A percentile compares a stretch with the other conserved stretches of the same genome.
Conservation (phyloP, 2,797 vertebrate species). For the Crax fasciolata region DNA sequence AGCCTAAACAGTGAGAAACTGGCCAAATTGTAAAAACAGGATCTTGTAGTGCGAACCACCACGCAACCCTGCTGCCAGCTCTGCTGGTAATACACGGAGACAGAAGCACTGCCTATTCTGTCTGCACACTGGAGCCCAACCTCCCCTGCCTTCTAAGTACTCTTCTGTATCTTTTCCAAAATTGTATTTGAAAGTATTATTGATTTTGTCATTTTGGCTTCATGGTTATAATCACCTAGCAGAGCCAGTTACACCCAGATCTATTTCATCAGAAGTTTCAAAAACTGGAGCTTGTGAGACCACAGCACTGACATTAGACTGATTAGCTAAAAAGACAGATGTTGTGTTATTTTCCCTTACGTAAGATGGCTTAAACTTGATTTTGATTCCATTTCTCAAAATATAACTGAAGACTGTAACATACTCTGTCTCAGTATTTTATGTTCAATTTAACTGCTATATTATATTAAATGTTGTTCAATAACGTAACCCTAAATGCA, state of each 20-base stretch:
- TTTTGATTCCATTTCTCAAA: constrained; percentile 33
- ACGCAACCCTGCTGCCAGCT: constrained; percentile 43
- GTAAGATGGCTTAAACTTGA: constrained; percentile 27
- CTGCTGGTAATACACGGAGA: constrained; percentile 37
- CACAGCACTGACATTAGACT: background rate
- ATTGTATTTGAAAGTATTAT: constrained; percentile 58
- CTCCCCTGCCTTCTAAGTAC: constrained; percentile 25
- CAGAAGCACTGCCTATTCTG: background rate
- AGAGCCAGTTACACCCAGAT: background rate
- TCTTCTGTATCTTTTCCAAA: constrained; percentile 39
- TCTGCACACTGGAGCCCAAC: background rate
- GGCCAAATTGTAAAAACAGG: background rate
- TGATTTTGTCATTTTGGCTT: constrained; percentile 69
- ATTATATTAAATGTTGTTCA: constrained; percentile 60
- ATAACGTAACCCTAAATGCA: constrained; percentile 62
- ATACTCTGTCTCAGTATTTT: constrained; percentile 46
- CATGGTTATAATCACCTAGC: constrained; percentile 19
- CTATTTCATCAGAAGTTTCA: background rate
- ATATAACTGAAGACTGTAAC: background rate
- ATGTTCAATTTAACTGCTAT: constrained; percentile 68
- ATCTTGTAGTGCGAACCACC: background rate
- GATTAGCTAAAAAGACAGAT: background rate
- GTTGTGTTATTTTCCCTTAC: background rate
- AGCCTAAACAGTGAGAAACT: background rate
- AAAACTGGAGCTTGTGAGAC: constrained; percentile 6